A percentile compares a stretch with the other conserved stretches of the same genome.
Evolutionary conservation across 64 coral and sea anemone genomes (phyloP).

Genomic region (Catalaphyllia jardinei): DNA sequence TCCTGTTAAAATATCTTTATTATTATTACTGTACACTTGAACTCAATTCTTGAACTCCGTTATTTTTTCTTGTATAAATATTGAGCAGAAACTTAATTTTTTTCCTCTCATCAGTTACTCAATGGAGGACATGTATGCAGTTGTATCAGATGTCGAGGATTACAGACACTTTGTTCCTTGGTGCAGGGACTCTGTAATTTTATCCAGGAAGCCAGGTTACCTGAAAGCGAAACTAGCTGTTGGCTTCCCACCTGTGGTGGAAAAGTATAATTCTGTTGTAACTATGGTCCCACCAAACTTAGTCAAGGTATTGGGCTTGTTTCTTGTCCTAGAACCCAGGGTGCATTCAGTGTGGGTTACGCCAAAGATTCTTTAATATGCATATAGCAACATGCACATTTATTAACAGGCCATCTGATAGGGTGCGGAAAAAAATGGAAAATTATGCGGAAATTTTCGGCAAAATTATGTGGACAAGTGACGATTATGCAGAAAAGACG

Average conservation of each 20-base stretch:
- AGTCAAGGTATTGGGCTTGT: slow-evolving; percentile 62
- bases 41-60: background rate
- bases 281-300: slow-evolving; percentile 89
- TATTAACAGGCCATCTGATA: no score
- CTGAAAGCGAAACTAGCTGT: slow-evolving; percentile 90
- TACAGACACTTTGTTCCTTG: slow-evolving; percentile 99
- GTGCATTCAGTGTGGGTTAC: no score
- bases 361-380: no score
- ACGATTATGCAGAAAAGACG: no score
- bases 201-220: slow-evolving; percentile 60
- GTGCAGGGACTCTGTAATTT: slow-evolving; percentile 86
- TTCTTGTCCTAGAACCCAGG: no score
- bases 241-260: slow-evolving; percentile 94
- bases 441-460: no score
- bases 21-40: background rate
- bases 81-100: background rate
- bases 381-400: no score
- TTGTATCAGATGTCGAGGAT: slow-evolving; percentile 98
- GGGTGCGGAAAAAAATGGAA: no score
- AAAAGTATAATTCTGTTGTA: slow-evolving; percentile 87
- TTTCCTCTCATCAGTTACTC: slow-evolving; percentile 74
- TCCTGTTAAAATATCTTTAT: no score
- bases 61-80: background rate
- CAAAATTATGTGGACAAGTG: no score
- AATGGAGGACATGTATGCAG: slow-evolving; percentile 98